Evolutionary conservation across 2,113 vertebrate genomes (phyloP), one percentile per base, ranked within the genome.

Genomic region (Centropus bengalensis): DNA sequence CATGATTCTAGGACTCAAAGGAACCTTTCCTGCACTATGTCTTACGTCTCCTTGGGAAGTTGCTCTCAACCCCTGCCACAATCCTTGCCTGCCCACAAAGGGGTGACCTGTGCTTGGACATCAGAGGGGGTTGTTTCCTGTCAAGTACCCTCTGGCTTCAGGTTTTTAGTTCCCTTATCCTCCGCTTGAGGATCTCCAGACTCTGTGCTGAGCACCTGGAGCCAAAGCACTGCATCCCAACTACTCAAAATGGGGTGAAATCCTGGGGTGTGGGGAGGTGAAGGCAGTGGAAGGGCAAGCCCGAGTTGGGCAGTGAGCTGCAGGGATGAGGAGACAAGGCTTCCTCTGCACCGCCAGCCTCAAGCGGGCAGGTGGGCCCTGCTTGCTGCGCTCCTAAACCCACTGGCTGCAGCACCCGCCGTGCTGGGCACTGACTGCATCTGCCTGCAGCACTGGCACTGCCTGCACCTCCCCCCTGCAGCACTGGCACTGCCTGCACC

Each of bases 91-190:
- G 47, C 66, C 51, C 28, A 0, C 5, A 2, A 30, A 10, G 52
- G 17, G 55, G 27, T 28, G 51, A 6, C 32, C 70, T 27, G 27
- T 3, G 44, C 3, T 5, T 11, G 70, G 36, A 3, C 12, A 19
- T 12, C 18, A 26, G 12, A 6, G 16, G 19, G 5, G 2, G 2
- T 2, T 30, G 9, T 26, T 33, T 33, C 12, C 24, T 42, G 0
- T 14, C 6, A 1, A 14, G 23, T 38, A 0, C 28, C 1, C 28
- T 51, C 11, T 0, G 1, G 6, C 21, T 36, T 20, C 18, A 8
- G 12, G 38, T 36, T 19, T 45, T 28, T 3, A 20, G 36, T 7
- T 8, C 14, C 26, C 33, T 52, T 6, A 16, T 4, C 14, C n/a
- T 22, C 47, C 42, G 33, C 17, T 38, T 4, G 5, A 8, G 20